Evolutionary conservation across 92 coral and sea anemone species (phyloP).

Genomic region (Muricea muricata): DNA sequence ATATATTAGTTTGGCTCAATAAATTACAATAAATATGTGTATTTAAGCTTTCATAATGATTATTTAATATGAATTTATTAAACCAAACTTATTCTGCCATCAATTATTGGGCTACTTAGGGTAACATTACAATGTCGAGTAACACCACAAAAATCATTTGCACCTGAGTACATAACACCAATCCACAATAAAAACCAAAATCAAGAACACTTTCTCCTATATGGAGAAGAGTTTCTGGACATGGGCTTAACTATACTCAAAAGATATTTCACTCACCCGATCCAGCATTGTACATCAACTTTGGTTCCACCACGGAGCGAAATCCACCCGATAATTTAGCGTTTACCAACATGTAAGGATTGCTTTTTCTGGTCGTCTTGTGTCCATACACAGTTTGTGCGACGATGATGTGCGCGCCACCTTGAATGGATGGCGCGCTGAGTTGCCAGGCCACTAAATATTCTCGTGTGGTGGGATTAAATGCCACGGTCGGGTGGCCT

Average conservation of each 20-base stretch:
- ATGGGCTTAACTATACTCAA: neutral
- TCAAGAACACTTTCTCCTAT: too few relatives aligned
- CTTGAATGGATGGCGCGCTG: conserved; percentile 67
- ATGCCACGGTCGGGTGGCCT: conserved; percentile 91
- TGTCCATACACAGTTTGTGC: conserved; percentile 79
- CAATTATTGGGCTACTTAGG: too few relatives aligned
- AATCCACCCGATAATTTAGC: conserved; percentile 28
- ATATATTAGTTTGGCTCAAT: too few relatives aligned
- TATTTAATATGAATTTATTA: too few relatives aligned
- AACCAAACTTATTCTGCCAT: too few relatives aligned
- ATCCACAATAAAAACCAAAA: too few relatives aligned
- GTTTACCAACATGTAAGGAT: conserved; percentile 67
- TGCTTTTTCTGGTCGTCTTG: conserved; percentile 66
- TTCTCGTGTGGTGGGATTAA: conserved; percentile 74
- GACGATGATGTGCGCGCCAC: conserved; percentile 68
- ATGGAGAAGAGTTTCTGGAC: too few relatives aligned
- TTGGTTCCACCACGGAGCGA: conserved; percentile 63
- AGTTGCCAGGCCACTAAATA: conserved; percentile 81
- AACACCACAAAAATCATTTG: too few relatives aligned
- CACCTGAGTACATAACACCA: too few relatives aligned
- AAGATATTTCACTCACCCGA: conserved; percentile 67
- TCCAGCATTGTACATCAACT: conserved; percentile 73
- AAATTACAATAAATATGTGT: too few relatives aligned
- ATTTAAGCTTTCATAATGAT: too few relatives aligned
- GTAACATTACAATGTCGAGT: too few relatives aligned